phyloP scores from a whole-genome alignment of 2,113 vertebrate genomes.

The Oreochromis tanganicae region DNA sequence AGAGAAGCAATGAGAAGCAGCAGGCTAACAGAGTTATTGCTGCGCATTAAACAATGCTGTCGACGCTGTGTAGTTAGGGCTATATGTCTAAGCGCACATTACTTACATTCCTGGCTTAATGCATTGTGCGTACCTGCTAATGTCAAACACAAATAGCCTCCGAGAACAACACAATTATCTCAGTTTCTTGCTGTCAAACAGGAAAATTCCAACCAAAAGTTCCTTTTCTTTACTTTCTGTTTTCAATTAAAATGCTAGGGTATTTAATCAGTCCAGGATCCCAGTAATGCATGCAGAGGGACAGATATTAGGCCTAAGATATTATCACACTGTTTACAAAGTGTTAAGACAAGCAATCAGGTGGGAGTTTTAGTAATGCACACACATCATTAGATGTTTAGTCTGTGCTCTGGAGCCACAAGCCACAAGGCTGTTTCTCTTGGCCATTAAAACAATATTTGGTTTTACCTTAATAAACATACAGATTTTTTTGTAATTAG shows the following conservation, averaged over 20 bases:
- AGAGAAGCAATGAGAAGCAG: conserved; percentile 30
- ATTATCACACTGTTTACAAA: conserved; percentile 20
- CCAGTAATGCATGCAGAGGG: conserved; percentile 2
- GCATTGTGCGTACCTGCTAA: conserved; percentile 59
- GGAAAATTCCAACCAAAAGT: neutral
- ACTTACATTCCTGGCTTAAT: conserved; percentile 67
- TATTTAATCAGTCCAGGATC: conserved; percentile 10
- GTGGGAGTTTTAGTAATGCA: conserved; percentile 1
- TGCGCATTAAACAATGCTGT: conserved; percentile 56
- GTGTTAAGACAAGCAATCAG: conserved; percentile 26
- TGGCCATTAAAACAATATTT: conserved; percentile 27
- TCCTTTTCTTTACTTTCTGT: conserved; percentile 8
- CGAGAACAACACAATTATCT: conserved; percentile 24
- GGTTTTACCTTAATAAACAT: conserved; percentile 20
- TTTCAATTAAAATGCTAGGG: neutral
- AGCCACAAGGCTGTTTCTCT: neutral
- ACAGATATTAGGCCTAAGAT: neutral
- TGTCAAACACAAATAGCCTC: conserved; percentile 49
- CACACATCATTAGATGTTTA: neutral
- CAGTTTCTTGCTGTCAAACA: neutral
- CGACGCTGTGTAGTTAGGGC: conserved; percentile 20
- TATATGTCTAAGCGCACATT: conserved; percentile 67
- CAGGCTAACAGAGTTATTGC: conserved; percentile 52
- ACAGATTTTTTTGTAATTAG: neutral
- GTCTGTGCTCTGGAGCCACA: neutral